Base-by-base conservation (phyloP, 2,113 vertebrate genomes). In the Tyto alba region DNA sequence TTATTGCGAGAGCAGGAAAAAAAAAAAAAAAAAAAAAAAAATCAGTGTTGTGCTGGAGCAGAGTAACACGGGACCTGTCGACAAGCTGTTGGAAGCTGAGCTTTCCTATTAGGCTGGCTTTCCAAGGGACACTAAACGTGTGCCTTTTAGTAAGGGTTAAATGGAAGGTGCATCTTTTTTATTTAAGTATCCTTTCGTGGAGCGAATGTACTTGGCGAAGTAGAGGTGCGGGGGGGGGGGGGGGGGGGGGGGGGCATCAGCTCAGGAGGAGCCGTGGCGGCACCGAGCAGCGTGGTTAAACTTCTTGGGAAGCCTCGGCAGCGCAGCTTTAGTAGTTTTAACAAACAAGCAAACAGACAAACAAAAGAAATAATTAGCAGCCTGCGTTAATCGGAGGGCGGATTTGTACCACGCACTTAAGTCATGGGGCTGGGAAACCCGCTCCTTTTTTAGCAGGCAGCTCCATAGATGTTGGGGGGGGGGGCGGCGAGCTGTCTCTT, bases 401-500 rank as follows among this genome's bases (percentile, higher is more conserved):
- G 10, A 11, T 43, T 75, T 48, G 47, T 73, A 14, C 60, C 73
- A 4, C 11, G 16, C 53, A 27, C 16, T 52, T 67, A 1, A 3
- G 16, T 94, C 36, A 2, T 8, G 19, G 36, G 48, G 4, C 7
- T 78, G 73, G 56, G 36, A 87, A 71, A 50, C 11, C 82, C 27
- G 66, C 45, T 67, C 16, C 11, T 16, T 34, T 64, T 52, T n/a
- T 40, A 50, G 50, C 20, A 7, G 21, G 56, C 25, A 16, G 45
- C 13, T 38, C 23, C 55, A 3, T 1, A 2, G n/a, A 1, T 27
- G 43, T 34, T 22, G 21, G 38, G 12, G 13, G 7, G 25, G 5
- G 0, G 13, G 12, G 13, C 7, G 25, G 5, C 0, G 13, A 38
- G 66, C 45, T 64, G 48, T 5, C 22, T 22, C 16, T 40, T 4